Percentiles rank a stretch among this genome's conserved stretches.
Evolutionary conservation across 64 coral and sea anemone genomes (phyloP).

Genomic region (Montipora capricornis): DNA sequence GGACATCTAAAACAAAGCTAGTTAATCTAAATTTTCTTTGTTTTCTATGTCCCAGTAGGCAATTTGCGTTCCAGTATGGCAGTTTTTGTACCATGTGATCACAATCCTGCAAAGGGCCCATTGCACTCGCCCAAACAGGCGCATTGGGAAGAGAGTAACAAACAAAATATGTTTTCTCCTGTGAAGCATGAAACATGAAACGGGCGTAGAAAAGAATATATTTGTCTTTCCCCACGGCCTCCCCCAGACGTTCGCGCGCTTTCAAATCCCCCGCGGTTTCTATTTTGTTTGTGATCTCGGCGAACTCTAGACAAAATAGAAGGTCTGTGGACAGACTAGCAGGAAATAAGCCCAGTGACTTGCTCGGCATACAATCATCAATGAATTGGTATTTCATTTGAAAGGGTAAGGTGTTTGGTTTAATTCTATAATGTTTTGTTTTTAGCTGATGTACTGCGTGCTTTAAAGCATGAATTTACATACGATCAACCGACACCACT

Average conservation of each 20-base stretch:
- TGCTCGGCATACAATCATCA: neutral
- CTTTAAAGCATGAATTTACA: neutral
- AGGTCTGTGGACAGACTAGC: constrained; percentile 1
- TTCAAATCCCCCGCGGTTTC: constrained; percentile 16
- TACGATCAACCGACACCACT: too few relatives aligned
- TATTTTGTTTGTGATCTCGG: neutral
- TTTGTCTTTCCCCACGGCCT: neutral
- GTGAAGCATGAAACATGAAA: constrained; percentile 1
- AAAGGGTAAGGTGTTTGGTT: too few relatives aligned
- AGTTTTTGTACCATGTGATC: too few relatives aligned
- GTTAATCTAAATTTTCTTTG: too few relatives aligned
- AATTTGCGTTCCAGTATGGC: too few relatives aligned
- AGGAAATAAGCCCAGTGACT: constrained; percentile 4
- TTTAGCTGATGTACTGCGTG: constrained; percentile 15
- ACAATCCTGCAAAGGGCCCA: neutral
- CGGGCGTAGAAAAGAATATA: neutral
- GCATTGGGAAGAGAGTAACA: constrained; percentile 25
- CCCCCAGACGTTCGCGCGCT: neutral
- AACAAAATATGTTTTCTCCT: constrained; percentile 10
- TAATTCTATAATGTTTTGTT: neutral
- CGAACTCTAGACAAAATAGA: constrained; percentile 18
- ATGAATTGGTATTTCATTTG: too few relatives aligned
- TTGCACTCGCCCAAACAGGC: neutral
- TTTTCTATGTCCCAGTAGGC: too few relatives aligned
- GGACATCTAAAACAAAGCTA: too few relatives aligned